phyloP scores from a whole-genome alignment of 1,140 invertebrate genomes.

The Dinothrombium tinctorium region DNA sequence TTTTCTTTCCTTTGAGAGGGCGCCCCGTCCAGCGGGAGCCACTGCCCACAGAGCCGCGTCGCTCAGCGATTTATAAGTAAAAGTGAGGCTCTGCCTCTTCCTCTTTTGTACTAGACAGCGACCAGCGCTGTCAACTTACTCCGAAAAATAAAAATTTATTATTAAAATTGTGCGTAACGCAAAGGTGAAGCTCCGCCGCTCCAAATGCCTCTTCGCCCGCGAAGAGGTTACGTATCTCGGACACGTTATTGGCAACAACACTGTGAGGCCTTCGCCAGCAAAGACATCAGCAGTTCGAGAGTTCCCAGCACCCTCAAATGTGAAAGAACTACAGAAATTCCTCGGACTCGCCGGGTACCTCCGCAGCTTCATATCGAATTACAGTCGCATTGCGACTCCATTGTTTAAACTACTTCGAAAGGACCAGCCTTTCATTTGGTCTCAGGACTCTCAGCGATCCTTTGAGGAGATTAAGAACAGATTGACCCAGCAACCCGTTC shows the following conservation, averaged over 20 bases:
- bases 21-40: no score
- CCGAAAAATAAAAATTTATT: no score
- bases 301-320: constrained; percentile 9
- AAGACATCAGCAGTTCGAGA: constrained; percentile 8
- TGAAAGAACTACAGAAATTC: constrained; percentile 7
- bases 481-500: not conserved
- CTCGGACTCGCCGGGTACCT: constrained; percentile 10
- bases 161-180: no score
- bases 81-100: no score
- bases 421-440: not conserved
- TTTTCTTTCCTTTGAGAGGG: no score
- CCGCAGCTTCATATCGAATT: constrained; percentile 14
- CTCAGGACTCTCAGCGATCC: not conserved
- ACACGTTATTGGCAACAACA: constrained; percentile 17
- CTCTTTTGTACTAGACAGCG: no score
- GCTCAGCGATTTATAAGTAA: no score
- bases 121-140: no score
- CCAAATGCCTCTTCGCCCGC: constrained; percentile 12
- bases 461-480: not conserved
- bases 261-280: constrained; percentile 12
- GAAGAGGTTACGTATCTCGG: constrained; percentile 13
- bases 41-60: no score
- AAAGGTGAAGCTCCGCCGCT: constrained; percentile 13
- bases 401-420: not conserved
- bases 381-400: constrained; percentile 16